phyloP scores from a whole-genome alignment of 1,140 invertebrate species.

The Habropoda laboriosa region DNA sequence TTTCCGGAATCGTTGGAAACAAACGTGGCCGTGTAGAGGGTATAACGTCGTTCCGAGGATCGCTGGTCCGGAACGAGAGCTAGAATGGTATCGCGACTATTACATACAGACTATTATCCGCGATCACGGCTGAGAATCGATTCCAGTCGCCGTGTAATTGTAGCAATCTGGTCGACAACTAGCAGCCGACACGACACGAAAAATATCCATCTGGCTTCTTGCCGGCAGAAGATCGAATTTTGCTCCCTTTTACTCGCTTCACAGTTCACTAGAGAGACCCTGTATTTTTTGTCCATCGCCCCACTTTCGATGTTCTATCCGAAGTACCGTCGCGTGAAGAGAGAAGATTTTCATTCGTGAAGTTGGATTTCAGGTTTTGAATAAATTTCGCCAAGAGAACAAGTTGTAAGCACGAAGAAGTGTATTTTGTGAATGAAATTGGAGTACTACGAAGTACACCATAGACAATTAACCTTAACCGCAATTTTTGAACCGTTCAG shows the following conservation, averaged over 20 bases:
- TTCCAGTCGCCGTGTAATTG: conserved; percentile 58
- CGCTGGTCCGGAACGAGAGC: conserved; percentile 40
- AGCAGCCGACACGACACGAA: conserved; percentile 23
- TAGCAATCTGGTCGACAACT: conserved; percentile 57
- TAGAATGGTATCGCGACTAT: conserved; percentile 54
- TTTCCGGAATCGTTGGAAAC: conserved; percentile 36
- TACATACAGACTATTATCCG: conserved; percentile 56
- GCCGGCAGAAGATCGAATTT: conserved; percentile 24
- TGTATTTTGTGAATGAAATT: too few species aligned
- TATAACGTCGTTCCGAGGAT: conserved; percentile 35
- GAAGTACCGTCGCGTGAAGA: not conserved
- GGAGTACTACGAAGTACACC: too few species aligned
- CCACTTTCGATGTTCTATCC: not conserved
- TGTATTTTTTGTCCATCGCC: not conserved
- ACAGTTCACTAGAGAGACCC: conserved; percentile 22
- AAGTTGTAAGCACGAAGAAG: too few species aligned
- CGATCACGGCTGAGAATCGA: conserved; percentile 50
- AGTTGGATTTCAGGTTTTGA: too few species aligned
- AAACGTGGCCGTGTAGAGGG: conserved; percentile 23
- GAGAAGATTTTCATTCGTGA: too few species aligned
- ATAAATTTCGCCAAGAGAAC: too few species aligned
- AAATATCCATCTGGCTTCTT: conserved; percentile 34
- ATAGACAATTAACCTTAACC: too few species aligned
- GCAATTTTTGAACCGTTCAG: too few species aligned
- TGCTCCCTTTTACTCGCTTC: not conserved